Percentiles rank a stretch among this genome's conserved stretches.
phyloP scores from a whole-genome alignment of 2,113 vertebrate genomes.

The Platycercus adscitus region DNA sequence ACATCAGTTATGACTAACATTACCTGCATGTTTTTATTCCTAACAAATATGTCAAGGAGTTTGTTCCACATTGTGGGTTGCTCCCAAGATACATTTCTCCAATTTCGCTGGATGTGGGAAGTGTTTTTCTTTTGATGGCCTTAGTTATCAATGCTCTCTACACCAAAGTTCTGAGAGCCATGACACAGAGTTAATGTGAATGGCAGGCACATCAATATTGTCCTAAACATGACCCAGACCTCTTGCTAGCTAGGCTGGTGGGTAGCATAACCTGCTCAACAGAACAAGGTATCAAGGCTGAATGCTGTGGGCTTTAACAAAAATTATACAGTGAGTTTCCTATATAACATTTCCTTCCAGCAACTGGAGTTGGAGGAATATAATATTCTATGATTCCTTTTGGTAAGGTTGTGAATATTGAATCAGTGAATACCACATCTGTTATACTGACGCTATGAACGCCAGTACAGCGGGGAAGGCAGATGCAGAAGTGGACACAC shows the following conservation, averaged over 20 bases:
- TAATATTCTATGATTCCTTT: neutral
- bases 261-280: neutral
- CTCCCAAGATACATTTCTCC: neutral
- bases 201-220: neutral
- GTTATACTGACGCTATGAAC: neutral
- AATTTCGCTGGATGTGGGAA: neutral
- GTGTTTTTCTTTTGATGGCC: neutral
- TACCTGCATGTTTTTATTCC: neutral
- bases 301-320: neutral
- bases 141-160: neutral
- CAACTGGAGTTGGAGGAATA: neutral
- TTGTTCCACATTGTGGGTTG: neutral
- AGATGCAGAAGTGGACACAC: neutral
- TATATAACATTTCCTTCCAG: neutral
- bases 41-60: neutral
- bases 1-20: neutral
- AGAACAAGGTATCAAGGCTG: neutral
- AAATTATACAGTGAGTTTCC: neutral
- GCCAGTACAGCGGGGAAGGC: neutral
- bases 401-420: neutral
- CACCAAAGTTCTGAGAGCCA: neutral
- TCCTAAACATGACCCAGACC: neutral
- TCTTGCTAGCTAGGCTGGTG: neutral
- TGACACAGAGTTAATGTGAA: rapidly evolving
- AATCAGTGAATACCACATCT: neutral